Evolutionary conservation across 2,888 invertebrate genomes (phyloP).

Genomic region (Parthenolecanium corni): DNA sequence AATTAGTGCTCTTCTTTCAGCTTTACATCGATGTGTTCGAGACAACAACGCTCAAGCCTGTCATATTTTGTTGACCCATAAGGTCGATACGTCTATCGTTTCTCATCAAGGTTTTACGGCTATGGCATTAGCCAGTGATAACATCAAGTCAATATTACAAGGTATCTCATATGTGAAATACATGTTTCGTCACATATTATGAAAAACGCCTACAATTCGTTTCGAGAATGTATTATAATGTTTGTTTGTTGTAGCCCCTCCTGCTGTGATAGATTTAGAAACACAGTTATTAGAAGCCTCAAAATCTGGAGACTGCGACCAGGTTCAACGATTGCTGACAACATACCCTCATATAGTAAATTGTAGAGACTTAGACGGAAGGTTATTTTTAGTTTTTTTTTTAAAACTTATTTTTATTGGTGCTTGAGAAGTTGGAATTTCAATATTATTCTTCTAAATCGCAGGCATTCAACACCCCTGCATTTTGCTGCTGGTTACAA

Average conservation of each 20-base stretch:
- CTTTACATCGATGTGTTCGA: constrained; percentile 63
- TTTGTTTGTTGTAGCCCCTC: constrained; percentile 47
- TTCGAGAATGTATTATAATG: neutral
- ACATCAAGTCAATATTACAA: constrained; percentile 67
- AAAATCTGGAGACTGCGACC: constrained; percentile 82
- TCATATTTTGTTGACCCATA: constrained; percentile 74
- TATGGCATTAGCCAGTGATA: constrained; percentile 67
- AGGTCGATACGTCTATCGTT: constrained; percentile 67
- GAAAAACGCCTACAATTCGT: neutral
- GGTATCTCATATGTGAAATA: too few species aligned
- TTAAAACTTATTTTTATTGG: neutral
- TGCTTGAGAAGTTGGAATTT: too few species aligned
- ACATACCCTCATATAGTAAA: constrained; percentile 74
- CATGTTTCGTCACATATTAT: neutral
- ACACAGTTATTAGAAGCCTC: constrained; percentile 86
- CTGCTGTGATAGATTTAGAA: constrained; percentile 60
- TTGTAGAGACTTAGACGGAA: constrained; percentile 85
- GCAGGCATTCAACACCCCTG: constrained; percentile 78
- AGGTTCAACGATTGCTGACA: constrained; percentile 61
- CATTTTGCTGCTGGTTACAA: constrained; percentile 98
- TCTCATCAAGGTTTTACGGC: constrained; percentile 75
- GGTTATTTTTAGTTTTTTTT: constrained; percentile 34
- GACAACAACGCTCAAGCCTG: constrained; percentile 82
- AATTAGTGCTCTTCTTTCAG: constrained; percentile 34
- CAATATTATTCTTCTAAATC: neutral